Percentiles rank a stretch among this genome's conserved stretches.
Evolutionary conservation across 2,797 vertebrate species (phyloP).

Genomic region (Apogon hyalosoma): DNA sequence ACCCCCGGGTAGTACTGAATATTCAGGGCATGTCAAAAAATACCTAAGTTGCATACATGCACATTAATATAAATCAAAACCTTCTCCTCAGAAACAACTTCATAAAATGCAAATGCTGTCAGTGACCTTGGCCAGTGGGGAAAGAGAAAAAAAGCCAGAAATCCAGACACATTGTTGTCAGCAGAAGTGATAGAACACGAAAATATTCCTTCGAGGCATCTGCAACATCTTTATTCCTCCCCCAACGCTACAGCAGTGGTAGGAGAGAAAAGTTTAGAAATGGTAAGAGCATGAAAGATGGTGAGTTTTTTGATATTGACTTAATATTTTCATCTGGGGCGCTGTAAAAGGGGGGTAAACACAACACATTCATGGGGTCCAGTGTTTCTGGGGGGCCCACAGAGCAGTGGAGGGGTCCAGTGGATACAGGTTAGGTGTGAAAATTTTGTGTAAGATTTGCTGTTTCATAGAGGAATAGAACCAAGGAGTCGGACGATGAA

Average conservation of each 20-base stretch:
- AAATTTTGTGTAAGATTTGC: too few relatives aligned
- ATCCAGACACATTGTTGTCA: conserved; percentile 66
- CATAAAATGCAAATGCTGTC: conserved; percentile 76
- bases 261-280: conserved; percentile 46
- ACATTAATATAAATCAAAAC: conserved; percentile 81
- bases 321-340: conserved; percentile 53
- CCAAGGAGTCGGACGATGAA: too few relatives aligned
- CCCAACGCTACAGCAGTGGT: conserved; percentile 25
- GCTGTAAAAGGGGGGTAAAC: too few relatives aligned
- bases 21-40: conserved; percentile 73
- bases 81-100: conserved; percentile 73
- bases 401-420: too few relatives aligned
- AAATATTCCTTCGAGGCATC: conserved; percentile 62
- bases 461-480: too few relatives aligned
- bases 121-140: conserved; percentile 78
- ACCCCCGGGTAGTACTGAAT: conserved; percentile 72
- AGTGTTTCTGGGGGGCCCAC: too few relatives aligned
- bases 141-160: conserved; percentile 49
- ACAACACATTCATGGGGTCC: too few relatives aligned
- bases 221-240: conserved; percentile 57
- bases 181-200: conserved; percentile 63
- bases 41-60: conserved; percentile 61
- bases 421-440: too few relatives aligned
- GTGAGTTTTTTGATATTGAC: conserved; percentile 65
- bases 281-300: conserved; percentile 57